Base-by-base conservation (phyloP, 2,888 invertebrate species). In the Aspidiotus destructor region DNA sequence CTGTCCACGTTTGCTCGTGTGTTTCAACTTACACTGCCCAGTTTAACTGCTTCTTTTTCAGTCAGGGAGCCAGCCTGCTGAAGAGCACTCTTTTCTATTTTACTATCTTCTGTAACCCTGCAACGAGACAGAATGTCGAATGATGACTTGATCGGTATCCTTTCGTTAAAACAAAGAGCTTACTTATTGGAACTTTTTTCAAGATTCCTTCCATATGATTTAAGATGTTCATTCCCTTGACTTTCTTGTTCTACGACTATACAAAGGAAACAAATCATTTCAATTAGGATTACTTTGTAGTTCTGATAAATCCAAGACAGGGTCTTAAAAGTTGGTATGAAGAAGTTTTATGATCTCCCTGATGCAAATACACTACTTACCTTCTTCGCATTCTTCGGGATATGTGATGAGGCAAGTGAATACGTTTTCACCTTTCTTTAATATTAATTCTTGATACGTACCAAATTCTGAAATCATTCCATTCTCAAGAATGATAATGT, bases 391-490 rank as follows among this genome's bases (percentile, higher is more conserved):
- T 60, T 71, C 71, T 9, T n/a, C 61, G 28, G 64, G 60, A 41
- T 69, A 57, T 76, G 89, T 88, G 76, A 86, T 87, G 70, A 89
- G 81, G 77, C 90, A 88, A 73, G 89, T 88, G 71, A 89, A 78
- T 62, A 92, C 79, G 78, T 92, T 92, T 55, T 87, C 87, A n/a
- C 90, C 91, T 75, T 88, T 90, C 78, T 88, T 89, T 72, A 86
- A 86, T 70, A 98, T 77, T 74, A 99, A 81, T 76, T 96, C 87
- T 73, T 88, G 86, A 79, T 97, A 98, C 7, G 90, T 88, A 62
- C 98, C 98, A 61, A 81, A 82, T 78, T 98, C 98, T 0, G 90
- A 89, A 16, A 98, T 84, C 74, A 84, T 82, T 0, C 97, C 98
- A 74, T 89, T 83, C 75, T 87, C 88, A 74, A 99, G 78, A 5